Base-by-base conservation (phyloP, 2,888 invertebrate species). In the Pollenia griseotomentosa region DNA sequence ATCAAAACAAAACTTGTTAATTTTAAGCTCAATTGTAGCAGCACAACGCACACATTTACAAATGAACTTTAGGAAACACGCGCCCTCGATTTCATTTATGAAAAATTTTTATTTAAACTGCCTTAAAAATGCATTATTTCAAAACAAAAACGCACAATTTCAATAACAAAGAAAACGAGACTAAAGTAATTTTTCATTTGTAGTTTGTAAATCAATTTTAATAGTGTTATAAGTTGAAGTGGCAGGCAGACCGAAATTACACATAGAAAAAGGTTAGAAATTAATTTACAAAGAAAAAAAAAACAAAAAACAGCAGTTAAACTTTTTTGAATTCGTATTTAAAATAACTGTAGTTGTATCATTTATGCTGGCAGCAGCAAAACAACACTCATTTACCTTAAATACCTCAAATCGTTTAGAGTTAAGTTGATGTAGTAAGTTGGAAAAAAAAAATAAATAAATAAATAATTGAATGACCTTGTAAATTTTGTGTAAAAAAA, bases 401-500 rank as follows among this genome's bases (percentile, higher is more conserved):
- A 11, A 71, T 40, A 81, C 46, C 55, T 73, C 14, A 71, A 66
- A 55, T 57, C 19, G 61, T 68, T 51, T 73, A 46, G 16, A 44
- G 40, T 16, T 57, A 14, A 8, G 2, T 40, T 51, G 51, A 40
- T 48, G 61, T 61, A 8, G 42, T 70, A 61, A 59, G 10, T 48
- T 83, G n/a, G n/a, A n/a, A n/a, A n/a, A n/a, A n/a, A n/a, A 11
- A 66, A 48, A 40, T 12, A 57, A 71, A 59, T 44, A 70, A 53
- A 68, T 14, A 11, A 68, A 70, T 70, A 33, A 79, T 23, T 70
- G 10, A 70, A 23, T 61, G 86, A 83, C 83, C 86, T 80, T 83
- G 86, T 81, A 51, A 55, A 59, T 68, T 81, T 5, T 68, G 57
- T 83, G 63, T 83, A 77, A 86, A 83, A n/a, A 86, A 80, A 83